phyloP scores from a whole-genome alignment of 2,113 vertebrate species.

The Pseudorectes ferrugineus region DNA sequence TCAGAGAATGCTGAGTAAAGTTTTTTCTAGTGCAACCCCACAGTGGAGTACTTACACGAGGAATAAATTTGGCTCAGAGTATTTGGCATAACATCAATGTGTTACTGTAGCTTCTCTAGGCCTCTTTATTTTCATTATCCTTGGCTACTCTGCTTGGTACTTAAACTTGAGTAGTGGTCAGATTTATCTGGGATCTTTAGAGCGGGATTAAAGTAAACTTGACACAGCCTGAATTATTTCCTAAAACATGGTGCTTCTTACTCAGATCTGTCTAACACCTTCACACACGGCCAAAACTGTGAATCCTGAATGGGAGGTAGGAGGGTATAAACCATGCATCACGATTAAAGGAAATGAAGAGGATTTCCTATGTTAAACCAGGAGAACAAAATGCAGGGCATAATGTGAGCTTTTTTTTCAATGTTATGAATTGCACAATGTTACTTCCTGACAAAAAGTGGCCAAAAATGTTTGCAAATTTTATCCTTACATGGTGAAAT shows the following conservation, averaged over 20 bases:
- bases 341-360: background rate
- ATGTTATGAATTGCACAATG: fast-evolving
- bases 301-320: background rate
- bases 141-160: background rate
- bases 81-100: background rate
- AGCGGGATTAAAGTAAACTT: background rate
- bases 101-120: background rate
- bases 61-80: conserved; percentile 15
- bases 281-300: background rate
- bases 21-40: background rate
- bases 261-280: background rate
- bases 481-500: background rate
- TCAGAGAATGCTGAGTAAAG: conserved; percentile 1
- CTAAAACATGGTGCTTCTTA: background rate
- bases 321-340: background rate
- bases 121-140: conserved; percentile 11
- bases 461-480: fast-evolving
- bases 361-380: background rate
- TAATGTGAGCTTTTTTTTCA: background rate
- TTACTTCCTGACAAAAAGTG: background rate
- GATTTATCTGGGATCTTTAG: background rate
- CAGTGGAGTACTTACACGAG: background rate
- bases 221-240: background rate
- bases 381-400: background rate
- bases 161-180: background rate